Base-by-base conservation (phyloP, 1,140 invertebrate species). In the Camponotus floridanus region DNA sequence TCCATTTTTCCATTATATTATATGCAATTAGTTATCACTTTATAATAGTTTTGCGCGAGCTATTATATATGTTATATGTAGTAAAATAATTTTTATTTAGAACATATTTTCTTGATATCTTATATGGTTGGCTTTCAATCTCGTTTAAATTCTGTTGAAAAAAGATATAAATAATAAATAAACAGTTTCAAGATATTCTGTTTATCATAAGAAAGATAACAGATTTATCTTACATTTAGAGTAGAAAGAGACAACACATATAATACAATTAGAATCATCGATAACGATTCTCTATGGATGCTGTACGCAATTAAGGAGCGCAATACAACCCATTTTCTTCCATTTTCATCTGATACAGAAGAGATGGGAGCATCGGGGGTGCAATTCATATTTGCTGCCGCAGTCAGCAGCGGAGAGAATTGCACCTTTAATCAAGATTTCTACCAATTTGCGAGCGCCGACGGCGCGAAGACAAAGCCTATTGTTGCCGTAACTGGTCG, bases 361-460 rank as follows among this genome's bases (percentile, higher is more conserved):
- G 71, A 71, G 68, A 87, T 61, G 86, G 87, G 70, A 88, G 88
- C 67, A 92, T 92, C 81, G 86, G 88, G 91, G 91, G 87, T 92
- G 91, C 90, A 92, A 93, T 94, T 94, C 91, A 93, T 93, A 92
- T 94, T 93, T 93, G 79, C 55, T 83, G 79, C 68, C 68, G 79
- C 79, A 83, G 91, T 93, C 90, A 91, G 90, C 91, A 92, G 91
- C 91, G 92, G 92, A 90, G 87, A 92, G 91, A 94, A 94, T 94
- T 94, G 93, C 94, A 95, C 94, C 94, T 95, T 95, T 95, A 95
- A 95, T 95, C 94, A 95, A 95, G 94, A 95, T 95, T 95, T 95
- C 94, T 95, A 95, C 94, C 94, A 95, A 95, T 95, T 95, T 95
- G 93, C 91, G 92, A 94, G 93, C 90, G 93, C 93, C 93, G 94